Base-by-base conservation (phyloP, 2,113 vertebrate species). In the Columba livia region DNA sequence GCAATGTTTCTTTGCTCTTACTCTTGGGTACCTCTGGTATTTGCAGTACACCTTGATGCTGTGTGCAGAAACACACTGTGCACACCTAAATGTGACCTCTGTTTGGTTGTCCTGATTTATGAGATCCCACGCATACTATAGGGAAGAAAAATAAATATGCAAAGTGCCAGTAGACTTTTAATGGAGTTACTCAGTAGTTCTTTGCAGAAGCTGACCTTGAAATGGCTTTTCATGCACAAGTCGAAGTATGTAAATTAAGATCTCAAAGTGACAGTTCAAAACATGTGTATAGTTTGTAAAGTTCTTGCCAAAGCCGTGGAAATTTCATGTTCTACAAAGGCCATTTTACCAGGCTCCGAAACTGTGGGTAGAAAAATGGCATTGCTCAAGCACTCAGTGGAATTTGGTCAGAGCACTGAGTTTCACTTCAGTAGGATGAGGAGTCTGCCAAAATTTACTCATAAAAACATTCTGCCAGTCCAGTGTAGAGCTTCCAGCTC, bases 211-310 rank as follows among this genome's bases (percentile, higher is more conserved):
- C 93, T 98, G 98, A 98, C 98, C 98, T 98, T 98, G 98, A 98
- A 98, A 96, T 97, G 97, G 97, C 97, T 97, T 98, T 98, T 98
- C 93, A 96, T 97, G 96, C 97, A 97, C 96, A 98, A 98, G 98
- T 98, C 97, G 97, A 97, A 98, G 96, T 98, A 98, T 98, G 98
- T 97, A 98, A 98, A 98, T 98, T 96, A 94, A 94, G 95, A 96
- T 95, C 96, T 96, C 96, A 94, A 89, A 97, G 95, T 97, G 95
- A 94, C 92, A 96, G 93, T 97, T 97, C 90, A 61, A 97, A 97
- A 97, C 92, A 83, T 94, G 75, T 95, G 80, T 78, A 79, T 89
- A 90, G 93, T 89, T 81, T 94, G 93, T 98, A 97, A 93, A 97
- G 91, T 97, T 97, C 96, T 97, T 96, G 94, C 93, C 79, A 96